Conservation (phyloP, 2,113 vertebrate genomes). For the Corythoichthys intestinalis region DNA sequence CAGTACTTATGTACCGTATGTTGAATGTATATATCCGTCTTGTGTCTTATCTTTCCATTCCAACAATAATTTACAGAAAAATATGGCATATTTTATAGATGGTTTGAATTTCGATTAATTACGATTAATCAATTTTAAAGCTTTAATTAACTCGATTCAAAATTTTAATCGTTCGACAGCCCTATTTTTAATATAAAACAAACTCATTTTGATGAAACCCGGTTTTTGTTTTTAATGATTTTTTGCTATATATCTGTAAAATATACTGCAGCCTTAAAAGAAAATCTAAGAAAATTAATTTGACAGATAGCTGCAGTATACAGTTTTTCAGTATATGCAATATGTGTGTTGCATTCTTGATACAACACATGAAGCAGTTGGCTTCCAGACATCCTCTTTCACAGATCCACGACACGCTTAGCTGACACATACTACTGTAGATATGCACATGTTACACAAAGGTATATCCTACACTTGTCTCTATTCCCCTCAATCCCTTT, state of each 20-base stretch:
- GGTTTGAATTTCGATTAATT: too few relatives aligned
- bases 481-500: neutral
- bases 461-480: neutral
- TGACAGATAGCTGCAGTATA: neutral
- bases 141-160: too few relatives aligned
- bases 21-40: too few relatives aligned
- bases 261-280: neutral
- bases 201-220: neutral
- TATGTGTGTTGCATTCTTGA: neutral
- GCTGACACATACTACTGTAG: neutral
- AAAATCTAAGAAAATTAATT: neutral
- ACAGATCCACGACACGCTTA: neutral
- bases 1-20: too few relatives aligned
- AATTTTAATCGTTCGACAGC: too few relatives aligned
- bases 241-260: neutral
- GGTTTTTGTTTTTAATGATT: neutral
- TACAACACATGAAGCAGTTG: neutral
- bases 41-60: too few relatives aligned
- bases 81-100: too few relatives aligned
- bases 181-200: too few relatives aligned
- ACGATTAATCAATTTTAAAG: too few relatives aligned
- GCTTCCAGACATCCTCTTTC: neutral
- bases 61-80: too few relatives aligned
- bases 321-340: neutral
- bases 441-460: neutral